Evolutionary conservation across 2,888 invertebrate species (phyloP).

Genomic region (Nomada fabriciana): DNA sequence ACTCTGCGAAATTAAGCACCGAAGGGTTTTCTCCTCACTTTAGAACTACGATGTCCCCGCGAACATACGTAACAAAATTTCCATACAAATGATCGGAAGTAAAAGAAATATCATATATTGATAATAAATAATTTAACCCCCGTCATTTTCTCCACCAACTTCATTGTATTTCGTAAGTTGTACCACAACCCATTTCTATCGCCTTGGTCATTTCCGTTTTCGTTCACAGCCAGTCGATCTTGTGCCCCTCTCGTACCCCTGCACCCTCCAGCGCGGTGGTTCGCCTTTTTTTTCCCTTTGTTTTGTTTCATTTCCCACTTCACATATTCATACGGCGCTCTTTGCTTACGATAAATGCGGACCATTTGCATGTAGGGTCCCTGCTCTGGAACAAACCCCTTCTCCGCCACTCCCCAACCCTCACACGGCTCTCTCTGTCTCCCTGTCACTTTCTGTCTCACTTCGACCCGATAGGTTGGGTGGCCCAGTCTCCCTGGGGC

Average conservation of each 20-base stretch:
- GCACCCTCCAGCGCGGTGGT: not conserved
- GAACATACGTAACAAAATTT: no score
- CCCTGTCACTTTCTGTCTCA: not conserved
- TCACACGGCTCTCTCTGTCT: not conserved
- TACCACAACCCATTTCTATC: conserved; percentile 37
- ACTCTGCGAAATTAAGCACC: no score
- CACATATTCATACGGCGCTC: conserved; percentile 80
- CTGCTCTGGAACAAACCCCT: conserved; percentile 74
- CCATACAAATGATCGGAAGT: no score
- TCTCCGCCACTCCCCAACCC: conserved; percentile 14
- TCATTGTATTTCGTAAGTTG: conserved; percentile 12
- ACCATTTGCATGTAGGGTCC: conserved; percentile 82
- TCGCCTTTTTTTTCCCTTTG: conserved; percentile 37
- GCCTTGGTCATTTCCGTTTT: conserved; percentile 64
- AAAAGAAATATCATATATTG: no score
- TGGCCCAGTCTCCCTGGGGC: conserved; percentile 58
- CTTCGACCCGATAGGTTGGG: conserved; percentile 35
- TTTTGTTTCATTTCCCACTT: conserved; percentile 79
- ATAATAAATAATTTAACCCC: not conserved
- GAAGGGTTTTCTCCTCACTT: no score
- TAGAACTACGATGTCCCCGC: no score
- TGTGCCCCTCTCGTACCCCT: not conserved
- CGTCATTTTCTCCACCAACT: conserved; percentile 7
- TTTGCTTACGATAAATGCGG: conserved; percentile 81
- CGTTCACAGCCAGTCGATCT: conserved; percentile 33